Evolutionary conservation across 2,888 invertebrate species (phyloP).

Genomic region (Oxycera nigricornis): DNA sequence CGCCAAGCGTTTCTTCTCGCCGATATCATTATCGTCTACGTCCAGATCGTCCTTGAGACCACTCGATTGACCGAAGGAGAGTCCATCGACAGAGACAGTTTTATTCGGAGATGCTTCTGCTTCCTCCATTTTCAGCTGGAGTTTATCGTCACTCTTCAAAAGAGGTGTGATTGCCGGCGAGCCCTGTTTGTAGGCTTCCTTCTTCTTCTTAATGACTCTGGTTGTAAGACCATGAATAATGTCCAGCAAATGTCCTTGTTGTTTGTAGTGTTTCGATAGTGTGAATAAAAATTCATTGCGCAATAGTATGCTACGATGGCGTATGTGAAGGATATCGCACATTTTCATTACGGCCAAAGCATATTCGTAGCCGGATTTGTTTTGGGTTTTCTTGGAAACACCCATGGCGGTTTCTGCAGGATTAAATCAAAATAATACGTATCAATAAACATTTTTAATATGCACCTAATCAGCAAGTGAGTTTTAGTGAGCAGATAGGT

Average conservation of each 20-base stretch:
- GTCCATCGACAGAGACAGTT: slow-evolving; percentile 67
- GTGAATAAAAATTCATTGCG: slow-evolving; percentile 80
- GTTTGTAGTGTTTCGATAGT: slow-evolving; percentile 75
- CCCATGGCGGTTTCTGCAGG: slow-evolving; percentile 84
- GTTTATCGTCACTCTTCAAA: background rate
- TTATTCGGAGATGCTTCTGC: slow-evolving; percentile 20
- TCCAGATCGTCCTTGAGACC: slow-evolving; percentile 82
- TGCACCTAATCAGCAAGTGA: too few relatives aligned
- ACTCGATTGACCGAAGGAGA: slow-evolving; percentile 75
- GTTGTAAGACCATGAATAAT: slow-evolving; percentile 82
- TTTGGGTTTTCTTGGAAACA: slow-evolving; percentile 82
- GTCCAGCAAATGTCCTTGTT: slow-evolving; percentile 75
- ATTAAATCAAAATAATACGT: background rate
- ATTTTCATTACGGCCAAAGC: slow-evolving; percentile 90
- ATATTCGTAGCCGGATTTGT: slow-evolving; percentile 81
- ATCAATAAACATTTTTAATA: background rate
- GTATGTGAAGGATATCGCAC: slow-evolving; percentile 84
- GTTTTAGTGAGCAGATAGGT: too few relatives aligned
- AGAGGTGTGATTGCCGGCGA: slow-evolving; percentile 48
- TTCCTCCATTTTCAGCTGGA: slow-evolving; percentile 55
- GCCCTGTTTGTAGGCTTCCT: slow-evolving; percentile 74
- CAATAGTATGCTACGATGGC: slow-evolving; percentile 81
- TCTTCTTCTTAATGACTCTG: slow-evolving; percentile 79
- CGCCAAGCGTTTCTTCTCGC: slow-evolving; percentile 82
- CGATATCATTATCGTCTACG: slow-evolving; percentile 73